Base-by-base conservation (phyloP, 2,113 vertebrate species). In the Xiphorhynchus elegans region DNA sequence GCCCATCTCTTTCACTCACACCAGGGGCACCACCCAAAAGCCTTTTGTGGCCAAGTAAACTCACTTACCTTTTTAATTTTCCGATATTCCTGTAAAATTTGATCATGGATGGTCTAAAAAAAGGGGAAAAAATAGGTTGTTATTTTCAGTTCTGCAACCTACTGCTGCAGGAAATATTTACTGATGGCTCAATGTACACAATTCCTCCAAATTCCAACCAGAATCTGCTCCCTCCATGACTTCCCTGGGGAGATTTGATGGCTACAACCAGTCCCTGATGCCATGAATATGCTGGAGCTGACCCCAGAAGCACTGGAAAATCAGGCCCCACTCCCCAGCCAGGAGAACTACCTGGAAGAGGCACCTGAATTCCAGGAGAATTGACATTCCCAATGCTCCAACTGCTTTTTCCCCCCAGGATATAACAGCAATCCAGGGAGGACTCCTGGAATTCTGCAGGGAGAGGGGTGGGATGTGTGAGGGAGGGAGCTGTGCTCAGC, bases 21-120 rank as follows among this genome's bases (percentile, higher is more conserved):
- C 81, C 17, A 52, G 17, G 28, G 75, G 67, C 67, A 68, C 82
- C 85, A 63, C 94, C 91, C 95, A 90, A 58, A 74, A 86, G 56
- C 52, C 13, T 64, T 13, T 21, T 5, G 44, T 5, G 63, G 56
- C 53, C 15, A 8, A 35, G 17, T 39, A 4, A 10, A 3, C 28
- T 44, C 15, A 55, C 97, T 77, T 91, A 99, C 99, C 98, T 99
- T 99, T 98, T 99, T 99, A 94, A 99, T 99, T 98, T 99, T 99
- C 89, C 98, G 98, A 94, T 99, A 99, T 94, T 99, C 99, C 97
- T 99, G 98, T 97, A 99, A 97, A 94, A 99, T 99, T 98, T 99
- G 99, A 97, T 99, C 99, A 84, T 99, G 99, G 96, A 99, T 99
- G 63, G 98, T 99, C 99, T 99, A 84, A 35, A 89, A 84, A 93